phyloP scores from a whole-genome alignment of 2,888 invertebrate species.

The Cataglyphis cursor region DNA sequence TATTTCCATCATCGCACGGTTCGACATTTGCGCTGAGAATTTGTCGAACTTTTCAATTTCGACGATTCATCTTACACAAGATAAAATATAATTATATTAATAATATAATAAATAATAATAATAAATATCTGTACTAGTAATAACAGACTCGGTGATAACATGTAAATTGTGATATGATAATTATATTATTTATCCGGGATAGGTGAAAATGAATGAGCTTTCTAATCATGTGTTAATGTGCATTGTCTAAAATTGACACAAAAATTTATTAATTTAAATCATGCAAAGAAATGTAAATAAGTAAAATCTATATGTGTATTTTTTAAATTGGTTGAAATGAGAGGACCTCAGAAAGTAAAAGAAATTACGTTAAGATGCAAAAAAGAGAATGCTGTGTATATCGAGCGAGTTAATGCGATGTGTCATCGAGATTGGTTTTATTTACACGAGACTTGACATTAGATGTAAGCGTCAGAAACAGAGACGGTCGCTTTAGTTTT shows the following conservation, averaged over 20 bases:
- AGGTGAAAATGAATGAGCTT: background rate
- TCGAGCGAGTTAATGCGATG: constrained; percentile 8
- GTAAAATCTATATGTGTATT: background rate
- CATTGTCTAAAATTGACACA: background rate
- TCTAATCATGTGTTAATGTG: background rate
- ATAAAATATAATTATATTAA: background rate
- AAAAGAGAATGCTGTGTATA: background rate
- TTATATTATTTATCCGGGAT: background rate
- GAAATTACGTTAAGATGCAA: background rate
- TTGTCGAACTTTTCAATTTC: constrained; percentile 28
- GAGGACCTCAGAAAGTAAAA: background rate
- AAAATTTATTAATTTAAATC: background rate
- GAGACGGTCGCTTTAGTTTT: constrained; percentile 30
- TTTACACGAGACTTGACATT: constrained; percentile 14
- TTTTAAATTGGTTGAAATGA: background rate
- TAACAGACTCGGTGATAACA: background rate
- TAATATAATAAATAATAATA: background rate
- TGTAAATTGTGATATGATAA: background rate
- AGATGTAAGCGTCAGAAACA: constrained; percentile 24
- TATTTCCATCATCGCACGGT: constrained; percentile 56
- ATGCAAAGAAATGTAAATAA: background rate
- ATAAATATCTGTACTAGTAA: background rate
- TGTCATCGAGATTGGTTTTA: constrained; percentile 8
- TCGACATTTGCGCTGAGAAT: constrained; percentile 1
- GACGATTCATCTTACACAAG: background rate